Evolutionary conservation across 2,888 invertebrate genomes (phyloP).

Genomic region (Seira sanloemensis): DNA sequence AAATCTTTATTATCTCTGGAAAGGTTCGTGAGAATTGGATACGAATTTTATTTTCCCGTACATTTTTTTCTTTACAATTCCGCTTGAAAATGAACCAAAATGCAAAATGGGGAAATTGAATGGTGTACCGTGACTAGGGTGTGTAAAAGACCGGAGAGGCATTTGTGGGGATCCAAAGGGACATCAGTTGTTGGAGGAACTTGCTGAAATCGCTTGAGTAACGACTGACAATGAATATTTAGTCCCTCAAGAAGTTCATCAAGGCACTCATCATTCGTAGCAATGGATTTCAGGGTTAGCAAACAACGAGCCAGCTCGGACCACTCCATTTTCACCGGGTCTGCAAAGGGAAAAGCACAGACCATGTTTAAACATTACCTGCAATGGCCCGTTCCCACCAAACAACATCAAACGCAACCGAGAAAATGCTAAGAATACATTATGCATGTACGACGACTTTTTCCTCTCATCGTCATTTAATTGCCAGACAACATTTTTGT

Average conservation of each 20-base stretch:
- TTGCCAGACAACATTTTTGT: no score
- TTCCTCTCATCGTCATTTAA: neutral
- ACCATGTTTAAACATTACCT: neutral
- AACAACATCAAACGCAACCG: no score
- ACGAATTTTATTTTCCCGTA: no score
- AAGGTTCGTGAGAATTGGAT: no score
- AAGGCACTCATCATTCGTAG: constrained; percentile 74
- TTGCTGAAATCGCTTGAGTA: constrained; percentile 73
- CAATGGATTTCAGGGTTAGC: constrained; percentile 72
- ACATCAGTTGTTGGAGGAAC: constrained; percentile 73
- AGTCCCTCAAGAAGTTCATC: constrained; percentile 73
- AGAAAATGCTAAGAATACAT: no score
- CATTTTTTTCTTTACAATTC: no score
- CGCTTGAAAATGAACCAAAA: no score
- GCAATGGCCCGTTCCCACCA: no score
- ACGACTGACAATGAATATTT: constrained; percentile 70
- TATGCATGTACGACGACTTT: neutral
- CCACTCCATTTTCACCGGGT: constrained; percentile 73
- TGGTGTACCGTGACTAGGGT: constrained; percentile 68
- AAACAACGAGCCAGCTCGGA: constrained; percentile 73
- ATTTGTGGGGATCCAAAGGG: constrained; percentile 72
- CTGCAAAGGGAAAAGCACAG: constrained; percentile 40
- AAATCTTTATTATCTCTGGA: no score
- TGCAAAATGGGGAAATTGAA: neutral
- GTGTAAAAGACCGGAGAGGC: constrained; percentile 72